Conservation (phyloP, 2,888 invertebrate species). For the Lasioglossum lativentre region DNA sequence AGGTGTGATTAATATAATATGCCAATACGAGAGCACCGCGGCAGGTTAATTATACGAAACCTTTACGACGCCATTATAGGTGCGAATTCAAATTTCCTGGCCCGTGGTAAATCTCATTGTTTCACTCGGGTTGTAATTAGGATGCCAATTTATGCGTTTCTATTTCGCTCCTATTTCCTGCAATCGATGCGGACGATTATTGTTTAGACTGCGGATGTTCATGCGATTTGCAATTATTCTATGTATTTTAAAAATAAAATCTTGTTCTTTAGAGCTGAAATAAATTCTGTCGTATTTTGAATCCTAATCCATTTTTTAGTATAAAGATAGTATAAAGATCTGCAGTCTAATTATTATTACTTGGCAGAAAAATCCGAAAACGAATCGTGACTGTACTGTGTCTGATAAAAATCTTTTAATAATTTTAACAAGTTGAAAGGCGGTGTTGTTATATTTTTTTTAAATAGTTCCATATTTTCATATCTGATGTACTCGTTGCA, state of each 20-base stretch:
- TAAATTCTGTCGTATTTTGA: too few species aligned
- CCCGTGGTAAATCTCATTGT: background rate
- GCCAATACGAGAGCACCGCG: conserved; percentile 20
- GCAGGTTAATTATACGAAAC: conserved; percentile 36
- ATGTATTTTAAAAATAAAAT: too few species aligned
- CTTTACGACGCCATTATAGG: background rate
- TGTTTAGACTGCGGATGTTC: background rate
- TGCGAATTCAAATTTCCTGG: conserved; percentile 8
- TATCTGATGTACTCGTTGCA: background rate
- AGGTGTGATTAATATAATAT: conserved; percentile 60
- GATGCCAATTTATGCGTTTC: background rate
- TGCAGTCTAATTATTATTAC: too few species aligned
- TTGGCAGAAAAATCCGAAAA: background rate
- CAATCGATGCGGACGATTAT: background rate
- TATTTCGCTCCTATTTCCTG: background rate
- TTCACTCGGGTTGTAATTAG: conserved; percentile 1
- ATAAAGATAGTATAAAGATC: too few species aligned
- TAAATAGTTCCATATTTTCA: background rate
- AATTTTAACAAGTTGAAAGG: too few species aligned
- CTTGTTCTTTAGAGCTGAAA: too few species aligned
- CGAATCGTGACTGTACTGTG: background rate
- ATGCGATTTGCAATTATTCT: too few species aligned
- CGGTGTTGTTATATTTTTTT: background rate
- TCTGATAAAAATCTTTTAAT: too few species aligned
- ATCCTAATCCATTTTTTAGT: too few species aligned